Evolutionary conservation across 2,113 vertebrate genomes (phyloP), one percentile per base, ranked within the genome.

Genomic region (Colistium nudipinnis): DNA sequence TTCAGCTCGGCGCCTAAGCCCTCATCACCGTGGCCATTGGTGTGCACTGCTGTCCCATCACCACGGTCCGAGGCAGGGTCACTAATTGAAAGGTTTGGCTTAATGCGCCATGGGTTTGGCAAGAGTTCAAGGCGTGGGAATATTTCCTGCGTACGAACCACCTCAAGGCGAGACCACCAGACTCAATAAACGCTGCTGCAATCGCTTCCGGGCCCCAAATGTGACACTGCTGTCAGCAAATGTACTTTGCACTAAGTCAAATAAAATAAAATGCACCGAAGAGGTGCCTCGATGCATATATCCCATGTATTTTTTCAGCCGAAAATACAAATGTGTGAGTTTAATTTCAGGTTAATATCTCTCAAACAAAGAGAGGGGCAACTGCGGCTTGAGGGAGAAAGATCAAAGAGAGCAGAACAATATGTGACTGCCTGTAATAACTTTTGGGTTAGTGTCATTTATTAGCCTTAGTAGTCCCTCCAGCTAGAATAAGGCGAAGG

Each of bases 71-170:
- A 33, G 49, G 52, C 16, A 16, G 17, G 60, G 43, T 19, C 49
- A 25, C 78, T 87, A 73, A 87, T 81, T 78, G 60, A 86, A 86
- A 67, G 60, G 36, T 73, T 48, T 52, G 25, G 28, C 45, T 76
- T 62, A 69, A 80, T 60, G 54, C 53, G 61, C 78, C 70, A 27
- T 66, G 7, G 62, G 43, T 53, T 83, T 75, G 53, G 67, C 61
- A 66, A n/a, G n/a, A n/a, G n/a, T 49, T 77, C 55, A 35, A 66
- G 56, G 20, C 35, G 53, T 8, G 67, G 62, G 74, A 78, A 80
- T 38, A 70, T 47, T 53, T 64, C 28, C 33, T 35, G 33, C n/a
- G 10, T 1, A 24, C 38, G 36, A 22, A 44, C 7, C 28, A 43
- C 31, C 39, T 28, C 8, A 54, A 30, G 36, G 30, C 38, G 55